A percentile compares a stretch with the other conserved stretches of the same genome.
These are phyloP conservation scores for Procambarus clarkii DNA, from an alignment of 1,140 invertebrate species.

Conservation along the genomic window DNA sequence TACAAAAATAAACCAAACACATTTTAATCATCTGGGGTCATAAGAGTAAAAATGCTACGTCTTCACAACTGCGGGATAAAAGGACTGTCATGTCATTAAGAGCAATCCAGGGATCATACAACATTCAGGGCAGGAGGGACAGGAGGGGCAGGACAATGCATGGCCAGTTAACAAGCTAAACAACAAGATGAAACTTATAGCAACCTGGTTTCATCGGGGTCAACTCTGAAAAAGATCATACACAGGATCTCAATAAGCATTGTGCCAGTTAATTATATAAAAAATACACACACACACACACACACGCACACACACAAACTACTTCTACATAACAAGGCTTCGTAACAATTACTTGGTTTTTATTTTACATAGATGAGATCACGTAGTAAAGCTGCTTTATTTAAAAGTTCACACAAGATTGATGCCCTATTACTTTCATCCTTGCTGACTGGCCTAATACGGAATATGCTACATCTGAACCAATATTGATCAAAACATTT, in stretches of 20 bases:
- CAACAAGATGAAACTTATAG: constrained; percentile 29
- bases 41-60: constrained; percentile 6
- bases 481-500: too few species aligned
- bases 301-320: too few species aligned
- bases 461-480: too few species aligned
- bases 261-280: neutral
- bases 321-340: too few species aligned
- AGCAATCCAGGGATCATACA: constrained; percentile 56
- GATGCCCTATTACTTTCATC: too few species aligned
- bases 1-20: neutral
- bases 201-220: constrained; percentile 70
- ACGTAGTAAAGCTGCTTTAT: too few species aligned
- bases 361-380: too few species aligned
- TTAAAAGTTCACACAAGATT: too few species aligned
- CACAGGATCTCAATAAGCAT: constrained; percentile 35
- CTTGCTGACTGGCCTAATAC: too few species aligned
- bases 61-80: neutral
- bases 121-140: constrained; percentile 35
- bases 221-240: constrained; percentile 67
- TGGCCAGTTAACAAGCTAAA: constrained; percentile 45
- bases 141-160: constrained; percentile 35
- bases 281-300: neutral
- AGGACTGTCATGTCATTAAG: constrained; percentile 28
- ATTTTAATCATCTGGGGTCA: neutral
- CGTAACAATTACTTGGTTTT: too few species aligned